phyloP scores from a whole-genome alignment of 2,797 vertebrate genomes.

The Platalea minor region DNA sequence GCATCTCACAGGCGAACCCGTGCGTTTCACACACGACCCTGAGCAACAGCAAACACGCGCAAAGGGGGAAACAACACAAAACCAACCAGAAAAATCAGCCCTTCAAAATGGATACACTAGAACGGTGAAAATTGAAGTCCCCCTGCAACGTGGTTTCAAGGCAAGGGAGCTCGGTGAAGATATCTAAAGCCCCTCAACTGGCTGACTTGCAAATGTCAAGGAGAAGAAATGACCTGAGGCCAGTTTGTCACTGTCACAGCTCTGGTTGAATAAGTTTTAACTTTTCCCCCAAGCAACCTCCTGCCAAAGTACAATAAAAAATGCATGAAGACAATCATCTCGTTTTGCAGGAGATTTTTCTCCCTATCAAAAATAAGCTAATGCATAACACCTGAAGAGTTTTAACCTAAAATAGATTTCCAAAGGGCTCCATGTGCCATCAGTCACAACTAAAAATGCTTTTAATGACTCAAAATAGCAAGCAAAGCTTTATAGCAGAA shows the following conservation, averaged over 20 bases:
- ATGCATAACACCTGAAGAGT: not conserved
- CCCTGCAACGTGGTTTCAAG: not conserved
- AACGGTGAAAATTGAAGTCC: not conserved
- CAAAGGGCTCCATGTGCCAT: not conserved
- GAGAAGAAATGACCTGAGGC: constrained; percentile 7
- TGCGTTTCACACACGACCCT: not conserved
- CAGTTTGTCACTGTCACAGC: not conserved
- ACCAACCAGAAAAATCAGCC: not conserved
- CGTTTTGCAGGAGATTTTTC: not conserved
- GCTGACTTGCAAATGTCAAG: not conserved
- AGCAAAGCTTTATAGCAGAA: not conserved
- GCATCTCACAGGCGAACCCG: not conserved
- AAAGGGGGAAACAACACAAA: not conserved
- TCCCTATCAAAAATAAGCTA: not conserved
- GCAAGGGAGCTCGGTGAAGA: not conserved
- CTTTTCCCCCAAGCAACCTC: not conserved
- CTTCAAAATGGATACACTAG: not conserved
- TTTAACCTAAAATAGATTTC: not conserved
- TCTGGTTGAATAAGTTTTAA: not conserved
- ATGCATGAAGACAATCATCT: not conserved
- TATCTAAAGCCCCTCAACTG: not conserved
- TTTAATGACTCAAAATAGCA: not conserved
- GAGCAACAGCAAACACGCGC: not conserved
- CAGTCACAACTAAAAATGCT: not conserved
- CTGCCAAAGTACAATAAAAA: not conserved